These are phyloP conservation scores for Ochlodes sylvanus DNA, from an alignment of 2,888 invertebrate genomes.

Conservation along the genomic window DNA sequence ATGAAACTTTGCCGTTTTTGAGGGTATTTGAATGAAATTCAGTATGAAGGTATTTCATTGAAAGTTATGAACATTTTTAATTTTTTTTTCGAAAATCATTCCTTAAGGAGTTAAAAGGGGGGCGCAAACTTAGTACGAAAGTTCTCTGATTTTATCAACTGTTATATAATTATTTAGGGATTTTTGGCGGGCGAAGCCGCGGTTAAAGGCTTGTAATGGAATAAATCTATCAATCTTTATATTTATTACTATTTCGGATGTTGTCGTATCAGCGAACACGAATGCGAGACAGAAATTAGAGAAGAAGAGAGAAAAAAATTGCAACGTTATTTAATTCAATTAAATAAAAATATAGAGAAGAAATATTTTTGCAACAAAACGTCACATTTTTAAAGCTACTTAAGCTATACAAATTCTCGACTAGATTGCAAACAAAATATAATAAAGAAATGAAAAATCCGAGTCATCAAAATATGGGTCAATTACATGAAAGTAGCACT, in stretches of 20 bases:
- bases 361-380: background rate
- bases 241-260: background rate
- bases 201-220: too few relatives aligned
- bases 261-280: background rate
- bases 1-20: too few relatives aligned
- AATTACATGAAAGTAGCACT: background rate
- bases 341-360: background rate
- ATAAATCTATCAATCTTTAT: too few relatives aligned
- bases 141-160: too few relatives aligned
- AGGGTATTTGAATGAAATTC: too few relatives aligned
- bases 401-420: background rate
- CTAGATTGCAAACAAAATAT: background rate
- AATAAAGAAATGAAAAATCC: slow-evolving; percentile 5
- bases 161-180: too few relatives aligned
- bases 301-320: background rate
- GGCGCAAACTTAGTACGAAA: too few relatives aligned
- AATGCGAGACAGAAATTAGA: background rate
- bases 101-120: too few relatives aligned
- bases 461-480: slow-evolving; percentile 13
- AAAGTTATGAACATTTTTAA: too few relatives aligned
- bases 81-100: too few relatives aligned
- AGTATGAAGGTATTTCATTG: too few relatives aligned
- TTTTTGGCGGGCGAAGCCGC: too few relatives aligned
- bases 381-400: background rate
- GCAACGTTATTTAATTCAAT: background rate